Conservation (phyloP, 2,113 vertebrate genomes). For the Gopherus flavomarginatus region DNA sequence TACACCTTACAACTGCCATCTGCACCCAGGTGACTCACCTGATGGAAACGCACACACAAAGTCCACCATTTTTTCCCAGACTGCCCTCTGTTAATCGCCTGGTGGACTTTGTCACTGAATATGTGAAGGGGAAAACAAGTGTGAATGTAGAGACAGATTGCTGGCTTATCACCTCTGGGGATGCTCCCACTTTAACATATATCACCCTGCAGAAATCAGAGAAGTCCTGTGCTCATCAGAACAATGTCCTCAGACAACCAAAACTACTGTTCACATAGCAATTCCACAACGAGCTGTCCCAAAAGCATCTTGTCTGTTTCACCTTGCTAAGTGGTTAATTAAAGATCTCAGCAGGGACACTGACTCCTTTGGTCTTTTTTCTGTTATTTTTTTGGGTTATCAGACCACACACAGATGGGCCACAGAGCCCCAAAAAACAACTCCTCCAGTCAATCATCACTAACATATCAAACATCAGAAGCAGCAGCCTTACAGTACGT, state of each 20-base stretch:
- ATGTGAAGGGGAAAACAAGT: background rate
- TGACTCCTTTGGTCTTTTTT: background rate
- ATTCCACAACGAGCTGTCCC: background rate
- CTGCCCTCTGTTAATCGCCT: rapidly evolving
- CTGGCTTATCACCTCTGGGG: background rate
- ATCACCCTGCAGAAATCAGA: background rate
- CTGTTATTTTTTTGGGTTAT: background rate
- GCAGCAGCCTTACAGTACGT: background rate
- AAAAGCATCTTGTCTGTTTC: rapidly evolving
- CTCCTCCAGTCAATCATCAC: rapidly evolving
- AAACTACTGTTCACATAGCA: background rate
- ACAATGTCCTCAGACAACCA: rapidly evolving
- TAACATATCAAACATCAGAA: rapidly evolving
- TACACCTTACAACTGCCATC: background rate
- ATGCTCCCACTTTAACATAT: rapidly evolving
- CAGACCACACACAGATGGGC: rapidly evolving
- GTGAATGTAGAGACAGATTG: background rate
- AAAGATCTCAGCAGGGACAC: rapidly evolving
- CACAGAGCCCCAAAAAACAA: rapidly evolving
- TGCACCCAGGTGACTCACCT: rapidly evolving
- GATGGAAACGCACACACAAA: rapidly evolving
- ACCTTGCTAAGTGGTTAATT: background rate
- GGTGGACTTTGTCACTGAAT: background rate
- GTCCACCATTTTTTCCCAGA: rapidly evolving
- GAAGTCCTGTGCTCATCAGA: rapidly evolving